Conservation (phyloP, 2,888 invertebrate genomes). For the Agrilus biguttatus region DNA sequence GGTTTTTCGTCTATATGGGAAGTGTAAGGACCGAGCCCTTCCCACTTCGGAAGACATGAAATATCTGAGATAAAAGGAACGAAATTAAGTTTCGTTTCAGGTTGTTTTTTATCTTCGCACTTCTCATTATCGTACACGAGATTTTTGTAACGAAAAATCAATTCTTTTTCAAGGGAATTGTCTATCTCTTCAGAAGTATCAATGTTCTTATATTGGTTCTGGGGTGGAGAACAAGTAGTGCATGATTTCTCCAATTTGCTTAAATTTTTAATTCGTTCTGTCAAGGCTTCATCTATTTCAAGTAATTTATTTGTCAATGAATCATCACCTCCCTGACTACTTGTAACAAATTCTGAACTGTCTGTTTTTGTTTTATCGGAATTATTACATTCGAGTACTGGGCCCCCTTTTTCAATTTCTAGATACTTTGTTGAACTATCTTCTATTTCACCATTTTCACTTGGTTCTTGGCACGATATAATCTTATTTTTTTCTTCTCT, state of each 20-base stretch:
- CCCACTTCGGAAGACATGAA: slow-evolving; percentile 25
- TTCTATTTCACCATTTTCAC: slow-evolving; percentile 24
- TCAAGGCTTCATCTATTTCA: slow-evolving; percentile 4
- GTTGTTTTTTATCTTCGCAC: slow-evolving; percentile 3
- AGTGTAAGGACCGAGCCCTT: neutral
- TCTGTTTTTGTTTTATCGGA: neutral
- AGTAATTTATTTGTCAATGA: too few relatives aligned
- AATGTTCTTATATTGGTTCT: slow-evolving; percentile 6
- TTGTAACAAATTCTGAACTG: neutral
- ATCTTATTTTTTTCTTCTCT: slow-evolving; percentile 40
- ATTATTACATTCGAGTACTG: neutral
- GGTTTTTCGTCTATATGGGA: neutral
- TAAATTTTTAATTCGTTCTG: slow-evolving; percentile 4
- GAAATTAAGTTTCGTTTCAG: slow-evolving; percentile 11
- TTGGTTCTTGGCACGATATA: slow-evolving; percentile 26
- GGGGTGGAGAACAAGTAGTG: too few relatives aligned
- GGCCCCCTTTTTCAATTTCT: slow-evolving; percentile 13
- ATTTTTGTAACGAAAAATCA: neutral
- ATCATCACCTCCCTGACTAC: too few relatives aligned
- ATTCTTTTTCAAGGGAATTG: neutral
- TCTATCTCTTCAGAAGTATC: neutral
- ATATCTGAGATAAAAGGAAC: slow-evolving; percentile 26
- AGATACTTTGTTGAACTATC: slow-evolving; percentile 23
- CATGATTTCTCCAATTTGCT: too few relatives aligned
- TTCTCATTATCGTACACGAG: neutral